Evolutionary conservation across 37 sponge, comb jelly and placozoan genomes (phyloP), one percentile per base, ranked within the genome.

Genomic region (Ephydatia muelleri): DNA sequence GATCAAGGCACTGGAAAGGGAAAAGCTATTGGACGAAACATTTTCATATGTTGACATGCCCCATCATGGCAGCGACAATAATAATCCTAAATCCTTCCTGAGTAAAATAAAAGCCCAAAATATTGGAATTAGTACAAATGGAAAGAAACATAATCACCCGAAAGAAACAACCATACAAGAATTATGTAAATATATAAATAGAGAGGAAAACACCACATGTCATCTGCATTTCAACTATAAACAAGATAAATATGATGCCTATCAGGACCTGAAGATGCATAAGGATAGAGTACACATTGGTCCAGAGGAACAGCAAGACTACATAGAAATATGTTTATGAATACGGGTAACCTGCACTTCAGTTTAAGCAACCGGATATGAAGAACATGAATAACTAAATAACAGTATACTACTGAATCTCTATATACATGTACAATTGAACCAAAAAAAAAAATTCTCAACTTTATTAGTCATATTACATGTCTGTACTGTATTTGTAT

Each of bases 41-140:
- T 75, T 75, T 11, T 26, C 35, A 26, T 75, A 75, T 32, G 38
- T 75, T 40, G 76, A 75, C 76, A 75, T 75, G 76, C 76, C 76
- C 35, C 76, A 75, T 75, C 76, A 75, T 75, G 76, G 76, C 8
- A 40, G 38, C 35, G 34, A 75, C 33, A 37, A 37, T 26, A 75
- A 75, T 75, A 25, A 34, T 37, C 76, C 76, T 35, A 5, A 32
- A 75, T 11, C 33, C 8, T 75, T 75, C 38, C 40, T 75, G 35
- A 3, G n/a, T 0, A 28, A 25, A 32, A 75, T 75, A 75, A 35
- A 30, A 28, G 38, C 76, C 26, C 5, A 75, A 9, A 16, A 23
- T 40, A 40, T 37, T 75, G 76, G 35, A 34, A 38, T 75, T 19
- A 75, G 76, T 19, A 75, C 76, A 35, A 75, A 75, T 32, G 33